Base-by-base conservation (phyloP, 1,140 invertebrate genomes). In the Venustaconcha ellipsiformis region DNA sequence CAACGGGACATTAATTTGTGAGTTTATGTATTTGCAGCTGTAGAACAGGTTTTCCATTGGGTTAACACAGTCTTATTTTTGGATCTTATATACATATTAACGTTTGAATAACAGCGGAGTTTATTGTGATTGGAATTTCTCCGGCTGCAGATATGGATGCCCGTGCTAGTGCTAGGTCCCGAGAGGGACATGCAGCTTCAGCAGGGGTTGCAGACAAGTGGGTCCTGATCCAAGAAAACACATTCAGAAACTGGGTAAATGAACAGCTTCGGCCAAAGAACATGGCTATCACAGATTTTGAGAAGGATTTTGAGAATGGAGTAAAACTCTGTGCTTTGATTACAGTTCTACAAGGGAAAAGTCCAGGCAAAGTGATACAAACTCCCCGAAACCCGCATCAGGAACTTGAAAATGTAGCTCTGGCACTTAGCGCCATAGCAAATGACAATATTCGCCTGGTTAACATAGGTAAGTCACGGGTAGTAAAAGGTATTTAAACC, bases 211-310 rank as follows among this genome's bases (percentile, higher is more conserved):
- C 56, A 75, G 76, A 78, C 58, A 83, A 78, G 58, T 82, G 76
- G 83, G 75, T 89, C 69, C 81, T 95, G 87, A 99, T 99, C 82
- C 97, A 99, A 91, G 95, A 96, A 55, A 97, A 98, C 87, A 99
- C 97, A 1, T 99, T 99, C 90, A 94, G 95, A 80, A 99, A 99
- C 90, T 99, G 97, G 97, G 95, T 99, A 78, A 99, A 99, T 90
- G 96, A 98, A 88, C 96, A 98, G 84, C 90, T 98, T 64, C 93
- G 77, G 3, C 78, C 81, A 93, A 80, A 84, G 69, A 57, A 72
- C 12, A 62, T 67, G 20, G 67, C 76, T 15, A 79, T 88, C 6
- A 30, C 93, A 5, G 95, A 98, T 88, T 91, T 98, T 70, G 93
- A 94, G 1, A 93, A 93, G 73, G 97, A 98, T 87, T 94, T 99